Evolutionary conservation across 2,797 vertebrate species (phyloP).

Genomic region (Centropyge bicolor): DNA sequence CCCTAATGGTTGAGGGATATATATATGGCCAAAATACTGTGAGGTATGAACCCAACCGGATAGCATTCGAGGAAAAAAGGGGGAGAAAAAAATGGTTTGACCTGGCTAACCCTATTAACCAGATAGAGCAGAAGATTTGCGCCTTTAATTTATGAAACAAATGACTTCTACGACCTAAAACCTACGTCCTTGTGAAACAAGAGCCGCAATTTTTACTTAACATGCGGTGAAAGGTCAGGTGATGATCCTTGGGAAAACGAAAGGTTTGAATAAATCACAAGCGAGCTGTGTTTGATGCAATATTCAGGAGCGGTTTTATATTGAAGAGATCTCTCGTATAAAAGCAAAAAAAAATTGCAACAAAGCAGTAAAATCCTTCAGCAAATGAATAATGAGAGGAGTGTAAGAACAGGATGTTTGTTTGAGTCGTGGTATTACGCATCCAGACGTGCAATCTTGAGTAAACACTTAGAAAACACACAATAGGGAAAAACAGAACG

Average conservation of each 20-base stretch:
- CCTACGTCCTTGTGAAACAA: conserved; percentile 83
- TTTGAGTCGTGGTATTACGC: conserved; percentile 52
- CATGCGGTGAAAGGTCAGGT: conserved; percentile 75
- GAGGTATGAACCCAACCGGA: conserved; percentile 68
- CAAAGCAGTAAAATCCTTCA: conserved; percentile 54
- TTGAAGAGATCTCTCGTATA: conserved; percentile 6
- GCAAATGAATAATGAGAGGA: conserved; percentile 62
- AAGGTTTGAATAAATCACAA: conserved; percentile 83
- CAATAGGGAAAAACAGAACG: conserved; percentile 39
- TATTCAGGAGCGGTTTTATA: conserved; percentile 32
- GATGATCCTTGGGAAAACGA: conserved; percentile 80
- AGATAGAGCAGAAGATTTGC: conserved; percentile 81
- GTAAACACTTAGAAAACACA: conserved; percentile 63
- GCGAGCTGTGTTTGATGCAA: conserved; percentile 59
- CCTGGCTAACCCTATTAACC: conserved; percentile 85
- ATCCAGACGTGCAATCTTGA: conserved; percentile 64
- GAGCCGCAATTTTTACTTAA: conserved; percentile 80
- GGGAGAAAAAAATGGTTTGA: conserved; percentile 79
- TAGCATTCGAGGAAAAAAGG: conserved; percentile 68
- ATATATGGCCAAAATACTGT: conserved; percentile 83
- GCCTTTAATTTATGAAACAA: conserved; percentile 86
- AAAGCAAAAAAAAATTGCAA: conserved; percentile 14
- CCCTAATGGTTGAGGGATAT: conserved; percentile 83
- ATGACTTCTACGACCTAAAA: conserved; percentile 78
- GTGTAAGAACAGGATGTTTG: conserved; percentile 52